These are phyloP conservation scores for Zaprionus lineosus DNA, from an alignment of 2,888 invertebrate genomes.

Conservation along the genomic window DNA sequence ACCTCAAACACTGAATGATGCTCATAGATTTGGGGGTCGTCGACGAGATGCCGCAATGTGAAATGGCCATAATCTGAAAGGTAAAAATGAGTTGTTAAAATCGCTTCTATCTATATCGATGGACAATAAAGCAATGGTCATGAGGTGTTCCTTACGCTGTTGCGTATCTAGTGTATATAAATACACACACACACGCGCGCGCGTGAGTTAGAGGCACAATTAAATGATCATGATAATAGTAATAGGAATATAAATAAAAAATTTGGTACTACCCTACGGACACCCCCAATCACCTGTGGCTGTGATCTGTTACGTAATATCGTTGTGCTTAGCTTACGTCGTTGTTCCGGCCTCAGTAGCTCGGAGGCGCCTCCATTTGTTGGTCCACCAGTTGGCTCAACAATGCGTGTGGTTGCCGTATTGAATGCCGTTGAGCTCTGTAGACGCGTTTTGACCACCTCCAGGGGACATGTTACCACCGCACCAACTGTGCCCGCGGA, in stretches of 20 bases:
- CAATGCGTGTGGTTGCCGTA: conserved; percentile 65
- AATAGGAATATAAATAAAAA: conserved; percentile 42
- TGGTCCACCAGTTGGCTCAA: conserved; percentile 81
- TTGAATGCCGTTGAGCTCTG: conserved; percentile 93
- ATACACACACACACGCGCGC: conserved; percentile 1
- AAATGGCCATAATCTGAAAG: conserved; percentile 84
- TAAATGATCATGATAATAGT: conserved; percentile 16
- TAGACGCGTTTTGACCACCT: conserved; percentile 98
- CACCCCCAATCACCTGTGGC: conserved; percentile 85
- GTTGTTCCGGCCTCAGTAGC: conserved; percentile 85
- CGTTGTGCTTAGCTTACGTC: conserved; percentile 90
- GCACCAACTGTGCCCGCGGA: conserved; percentile 98
- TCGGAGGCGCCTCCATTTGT: conserved; percentile 82
- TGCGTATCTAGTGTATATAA: conserved; percentile 1
- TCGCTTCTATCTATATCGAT: not conserved
- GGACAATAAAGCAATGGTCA: conserved; percentile 19
- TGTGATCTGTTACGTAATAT: conserved; percentile 88
- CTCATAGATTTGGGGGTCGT: conserved; percentile 86
- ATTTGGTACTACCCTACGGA: conserved; percentile 83
- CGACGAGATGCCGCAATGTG: conserved; percentile 86
- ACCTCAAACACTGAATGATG: conserved; percentile 92
- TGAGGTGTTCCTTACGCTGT: conserved; percentile 28
- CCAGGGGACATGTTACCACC: conserved; percentile 97
- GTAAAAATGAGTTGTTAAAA: not conserved
- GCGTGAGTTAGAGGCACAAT: conserved; percentile 7